These are phyloP conservation scores for Drosophila repleta DNA, from an alignment of 1,140 invertebrate species.

Conservation along the genomic window DNA sequence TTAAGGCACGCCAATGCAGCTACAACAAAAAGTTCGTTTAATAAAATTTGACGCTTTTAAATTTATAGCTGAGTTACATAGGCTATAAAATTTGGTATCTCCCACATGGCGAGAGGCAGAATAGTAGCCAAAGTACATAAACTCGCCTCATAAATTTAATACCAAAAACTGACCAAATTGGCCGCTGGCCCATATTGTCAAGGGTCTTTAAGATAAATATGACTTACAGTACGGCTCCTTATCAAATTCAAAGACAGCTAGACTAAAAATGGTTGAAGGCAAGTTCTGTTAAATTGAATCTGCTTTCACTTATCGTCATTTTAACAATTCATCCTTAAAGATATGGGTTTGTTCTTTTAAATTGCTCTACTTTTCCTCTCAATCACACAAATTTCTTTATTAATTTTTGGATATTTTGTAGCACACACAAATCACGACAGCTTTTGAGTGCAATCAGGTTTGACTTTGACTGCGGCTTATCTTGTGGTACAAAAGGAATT, in stretches of 20 bases:
- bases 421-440: no score
- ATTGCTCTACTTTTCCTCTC: no score
- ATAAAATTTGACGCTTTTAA: conserved; percentile 40
- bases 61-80: conserved; percentile 49
- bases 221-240: conserved; percentile 26
- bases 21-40: conserved; percentile 20
- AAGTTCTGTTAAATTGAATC: background rate
- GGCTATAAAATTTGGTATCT: conserved; percentile 38
- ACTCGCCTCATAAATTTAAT: conserved; percentile 55
- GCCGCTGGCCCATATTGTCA: conserved; percentile 31
- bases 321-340: background rate
- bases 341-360: no score
- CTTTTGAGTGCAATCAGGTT: background rate
- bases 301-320: background rate
- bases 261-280: no score
- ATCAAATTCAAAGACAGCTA: background rate
- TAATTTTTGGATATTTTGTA: no score
- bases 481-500: conserved; percentile 5
- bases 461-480: conserved; percentile 39
- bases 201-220: conserved; percentile 41
- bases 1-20: background rate
- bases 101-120: conserved; percentile 28
- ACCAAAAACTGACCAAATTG: conserved; percentile 39
- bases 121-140: conserved; percentile 40
- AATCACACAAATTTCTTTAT: background rate